phyloP scores from a whole-genome alignment of 2,888 invertebrate species.

The Lycocerus yunnanus region DNA sequence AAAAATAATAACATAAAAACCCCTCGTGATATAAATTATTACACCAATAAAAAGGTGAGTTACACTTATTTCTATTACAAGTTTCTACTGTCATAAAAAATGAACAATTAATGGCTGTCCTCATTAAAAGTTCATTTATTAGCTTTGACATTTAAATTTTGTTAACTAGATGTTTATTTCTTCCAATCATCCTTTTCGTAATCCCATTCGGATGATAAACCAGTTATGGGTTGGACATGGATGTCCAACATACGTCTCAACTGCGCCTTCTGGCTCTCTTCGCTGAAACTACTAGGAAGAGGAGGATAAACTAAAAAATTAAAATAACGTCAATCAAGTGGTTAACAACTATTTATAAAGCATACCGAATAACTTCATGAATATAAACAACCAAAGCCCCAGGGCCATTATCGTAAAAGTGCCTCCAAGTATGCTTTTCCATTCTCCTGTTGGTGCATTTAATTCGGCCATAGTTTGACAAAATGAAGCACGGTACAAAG shows the following conservation, averaged over 20 bases:
- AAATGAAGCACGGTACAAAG: conserved; percentile 70
- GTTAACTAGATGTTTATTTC: conserved; percentile 4
- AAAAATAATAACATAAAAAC: background rate
- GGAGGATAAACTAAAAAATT: conserved; percentile 47
- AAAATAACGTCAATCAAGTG: background rate
- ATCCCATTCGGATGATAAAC: conserved; percentile 69
- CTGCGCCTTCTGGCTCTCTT: conserved; percentile 65
- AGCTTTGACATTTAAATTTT: background rate
- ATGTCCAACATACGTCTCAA: conserved; percentile 64
- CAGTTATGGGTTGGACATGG: conserved; percentile 63
- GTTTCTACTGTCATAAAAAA: background rate
- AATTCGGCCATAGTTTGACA: conserved; percentile 73
- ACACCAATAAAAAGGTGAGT: background rate
- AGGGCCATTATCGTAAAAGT: conserved; percentile 56
- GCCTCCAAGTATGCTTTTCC: conserved; percentile 63
- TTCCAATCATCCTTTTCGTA: conserved; percentile 75
- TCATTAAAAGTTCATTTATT: background rate
- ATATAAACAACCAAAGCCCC: conserved; percentile 67
- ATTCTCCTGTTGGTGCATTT: conserved; percentile 67
- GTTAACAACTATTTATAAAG: background rate
- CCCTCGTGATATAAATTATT: background rate
- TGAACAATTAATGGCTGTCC: conserved; percentile 9
- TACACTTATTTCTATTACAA: conserved; percentile 3
- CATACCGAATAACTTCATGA: conserved; percentile 66
- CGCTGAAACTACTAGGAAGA: conserved; percentile 60